Base-by-base conservation (phyloP, 2,888 invertebrate species). In the Drosophila nr. perissopoda region DNA sequence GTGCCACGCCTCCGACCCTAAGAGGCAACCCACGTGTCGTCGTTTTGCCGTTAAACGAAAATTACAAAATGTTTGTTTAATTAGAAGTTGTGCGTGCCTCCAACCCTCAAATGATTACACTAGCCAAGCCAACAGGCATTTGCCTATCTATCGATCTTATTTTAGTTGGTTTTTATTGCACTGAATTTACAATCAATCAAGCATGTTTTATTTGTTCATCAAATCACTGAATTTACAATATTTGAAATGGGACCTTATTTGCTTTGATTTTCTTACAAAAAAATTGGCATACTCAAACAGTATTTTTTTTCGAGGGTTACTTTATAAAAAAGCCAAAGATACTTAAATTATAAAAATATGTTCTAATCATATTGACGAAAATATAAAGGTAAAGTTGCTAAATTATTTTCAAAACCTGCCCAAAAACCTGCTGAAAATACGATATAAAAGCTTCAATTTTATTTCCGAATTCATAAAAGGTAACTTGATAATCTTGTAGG, bases 1-100 rank as follows among this genome's bases (percentile, higher is more conserved):
- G 83, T 79, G 86, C 82, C 74, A 77, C 71, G 84, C 84, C 85
- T 70, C 70, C 73, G 38, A 53, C 51, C 72, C 60, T 56, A 63
- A 67, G 80, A 67, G 67, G 75, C 57, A 70, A 78, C 89, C 89
- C 85, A 88, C 89, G 88, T 90, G 91, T 86, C 91, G 74, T 79
- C 90, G 88, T 79, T 89, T 89, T 90, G 72, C 83, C 60, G 82
- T 80, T 89, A 86, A 87, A 84, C 88, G 83, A 81, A 82, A 87
- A 88, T 89, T 89, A 84, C 83, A 79, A 84, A 88, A 89, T 89
- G 90, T 89, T 89, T 89, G 89, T 89, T 91, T 88, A 91, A 89
- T 89, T 91, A 89, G 90, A 89, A 76, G 78, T 84, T 88, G 90
- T 89, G 87, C 79, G 83, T 81, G 74, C 70, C 74, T 60, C 31